Conservation (phyloP, 2,888 invertebrate genomes). For the Ornithoptera priamus region DNA sequence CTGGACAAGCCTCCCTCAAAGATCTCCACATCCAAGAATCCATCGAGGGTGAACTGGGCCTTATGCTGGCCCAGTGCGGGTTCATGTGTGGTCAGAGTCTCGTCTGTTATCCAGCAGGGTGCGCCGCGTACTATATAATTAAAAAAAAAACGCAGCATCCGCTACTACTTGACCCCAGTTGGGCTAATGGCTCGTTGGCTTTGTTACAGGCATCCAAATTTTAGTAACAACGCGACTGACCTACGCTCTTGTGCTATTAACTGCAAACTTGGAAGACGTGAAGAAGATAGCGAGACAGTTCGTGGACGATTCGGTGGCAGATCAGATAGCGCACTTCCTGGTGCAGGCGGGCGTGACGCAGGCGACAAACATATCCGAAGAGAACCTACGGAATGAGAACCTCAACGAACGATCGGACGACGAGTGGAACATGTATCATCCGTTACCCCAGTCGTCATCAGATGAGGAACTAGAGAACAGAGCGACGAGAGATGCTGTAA, state of each 20-base stretch:
- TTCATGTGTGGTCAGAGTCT: no score
- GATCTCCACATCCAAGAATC: no score
- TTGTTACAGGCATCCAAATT: conserved; percentile 44
- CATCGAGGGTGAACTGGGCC: no score
- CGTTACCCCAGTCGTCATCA: background rate
- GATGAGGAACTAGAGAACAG: background rate
- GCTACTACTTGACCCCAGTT: background rate
- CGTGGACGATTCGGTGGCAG: conserved; percentile 48
- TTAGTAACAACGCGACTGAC: conserved; percentile 38
- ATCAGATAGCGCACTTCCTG: conserved; percentile 47
- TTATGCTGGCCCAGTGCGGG: no score
- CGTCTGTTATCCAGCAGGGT: no score
- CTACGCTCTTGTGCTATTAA: conserved; percentile 48
- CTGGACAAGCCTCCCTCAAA: no score
- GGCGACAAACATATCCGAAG: conserved; percentile 33
- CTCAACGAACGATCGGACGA: conserved; percentile 8
- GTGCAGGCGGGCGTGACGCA: conserved; percentile 34
- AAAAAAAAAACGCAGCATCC: no score
- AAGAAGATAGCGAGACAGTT: conserved; percentile 54
- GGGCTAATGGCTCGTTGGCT: background rate
- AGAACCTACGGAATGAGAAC: conserved; percentile 36
- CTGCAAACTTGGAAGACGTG: conserved; percentile 59
- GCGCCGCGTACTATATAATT: no score
- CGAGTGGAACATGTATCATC: background rate
- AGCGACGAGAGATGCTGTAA: background rate